Conservation (phyloP, 2,113 vertebrate species). For the Chloebia gouldiae region DNA sequence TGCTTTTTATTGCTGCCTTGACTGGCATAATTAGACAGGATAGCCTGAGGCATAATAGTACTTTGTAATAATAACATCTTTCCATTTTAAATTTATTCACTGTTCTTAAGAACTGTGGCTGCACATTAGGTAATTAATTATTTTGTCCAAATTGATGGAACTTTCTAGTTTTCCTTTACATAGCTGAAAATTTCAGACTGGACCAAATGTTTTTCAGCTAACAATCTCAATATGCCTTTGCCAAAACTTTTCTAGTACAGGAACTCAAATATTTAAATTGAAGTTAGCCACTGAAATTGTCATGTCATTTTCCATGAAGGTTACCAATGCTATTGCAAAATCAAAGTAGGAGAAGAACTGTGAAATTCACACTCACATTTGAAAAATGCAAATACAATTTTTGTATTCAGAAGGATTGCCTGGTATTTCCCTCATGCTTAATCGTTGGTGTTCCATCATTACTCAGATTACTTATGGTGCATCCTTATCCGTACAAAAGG, state of each 20-base stretch:
- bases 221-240: background rate
- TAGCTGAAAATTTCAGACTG: background rate
- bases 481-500: background rate
- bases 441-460: background rate
- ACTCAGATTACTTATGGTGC: background rate
- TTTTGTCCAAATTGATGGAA: background rate
- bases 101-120: background rate
- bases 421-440: background rate
- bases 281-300: background rate
- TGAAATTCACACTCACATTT: background rate
- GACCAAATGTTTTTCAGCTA: background rate
- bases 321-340: background rate
- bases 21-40: background rate
- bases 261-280: background rate
- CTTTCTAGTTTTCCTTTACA: background rate
- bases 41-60: background rate
- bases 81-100: background rate
- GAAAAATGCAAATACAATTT: background rate
- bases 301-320: background rate
- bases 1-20: background rate
- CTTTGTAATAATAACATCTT: background rate
- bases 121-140: background rate
- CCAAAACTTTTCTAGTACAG: background rate
- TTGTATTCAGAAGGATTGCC: background rate
- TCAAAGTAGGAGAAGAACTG: background rate